Conservation (phyloP, 1,140 invertebrate genomes). For the Varroa destructor region DNA sequence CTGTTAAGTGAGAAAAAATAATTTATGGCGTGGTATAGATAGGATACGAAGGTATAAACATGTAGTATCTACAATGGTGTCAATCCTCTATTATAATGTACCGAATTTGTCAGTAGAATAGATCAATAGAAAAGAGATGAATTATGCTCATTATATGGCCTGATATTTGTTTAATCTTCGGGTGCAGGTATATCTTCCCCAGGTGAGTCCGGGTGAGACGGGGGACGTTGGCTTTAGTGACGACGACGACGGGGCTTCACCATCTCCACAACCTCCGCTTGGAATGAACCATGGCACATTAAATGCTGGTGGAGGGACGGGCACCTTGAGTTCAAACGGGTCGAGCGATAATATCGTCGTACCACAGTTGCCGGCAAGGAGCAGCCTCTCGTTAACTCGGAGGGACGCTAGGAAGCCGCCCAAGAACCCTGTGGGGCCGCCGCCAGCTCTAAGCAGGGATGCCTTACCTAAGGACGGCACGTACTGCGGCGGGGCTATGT, state of each 20-base stretch:
- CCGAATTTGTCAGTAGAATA: too few relatives aligned
- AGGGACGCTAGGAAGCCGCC: conserved; percentile 27
- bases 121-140: too few relatives aligned
- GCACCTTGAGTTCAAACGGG: conserved; percentile 13
- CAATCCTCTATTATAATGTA: too few relatives aligned
- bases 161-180: too few relatives aligned
- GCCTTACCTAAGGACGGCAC: neutral
- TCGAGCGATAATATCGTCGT: conserved; percentile 24
- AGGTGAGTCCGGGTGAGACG: conserved; percentile 22
- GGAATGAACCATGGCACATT: conserved; percentile 11
- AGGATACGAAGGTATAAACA: too few relatives aligned
- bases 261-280: conserved; percentile 19
- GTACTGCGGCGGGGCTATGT: conserved; percentile 2
- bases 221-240: conserved; percentile 17
- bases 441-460: neutral
- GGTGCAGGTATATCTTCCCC: neutral
- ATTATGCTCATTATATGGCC: too few relatives aligned
- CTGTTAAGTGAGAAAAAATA: too few relatives aligned
- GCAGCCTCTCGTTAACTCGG: conserved; percentile 22
- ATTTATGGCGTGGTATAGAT: too few relatives aligned
- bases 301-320: neutral
- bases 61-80: too few relatives aligned
- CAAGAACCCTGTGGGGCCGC: conserved; percentile 13
- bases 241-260: conserved; percentile 25
- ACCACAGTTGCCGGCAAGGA: conserved; percentile 27